Evolutionary conservation across 2,113 vertebrate genomes (phyloP), one percentile per base, ranked within the genome.

Genomic region (Heteronetta atricapilla): DNA sequence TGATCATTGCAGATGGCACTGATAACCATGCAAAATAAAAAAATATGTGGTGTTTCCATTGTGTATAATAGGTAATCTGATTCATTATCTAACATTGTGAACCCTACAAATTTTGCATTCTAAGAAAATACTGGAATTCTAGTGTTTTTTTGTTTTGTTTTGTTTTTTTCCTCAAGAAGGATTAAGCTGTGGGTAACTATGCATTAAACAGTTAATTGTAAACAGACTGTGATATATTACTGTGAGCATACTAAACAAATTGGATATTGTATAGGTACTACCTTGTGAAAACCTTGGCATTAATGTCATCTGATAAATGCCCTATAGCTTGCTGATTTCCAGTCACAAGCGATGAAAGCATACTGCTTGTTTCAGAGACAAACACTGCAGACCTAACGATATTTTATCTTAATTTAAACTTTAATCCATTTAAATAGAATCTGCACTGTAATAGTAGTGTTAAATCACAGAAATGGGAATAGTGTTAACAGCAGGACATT

Each of bases 381-480:
- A 96, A 86, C 94, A 87, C 62, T 31, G 93, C 69, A 73, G 72
- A 79, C 52, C 44, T 88, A 80, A 97, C 96, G 96, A 96, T 70
- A 96, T 95, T 95, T 96, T 95, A 92, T 95, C 89, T 96, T 97
- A 89, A 94, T 95, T 97, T 94, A 96, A 95, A 67, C 82, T 53
- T 70, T 96, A 97, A 97, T 95, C 73, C 79, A 86, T 96, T 98
- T 95, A 94, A 97, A 97, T 95, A 96, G 67, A 92, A 97, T 97
- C 88, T 95, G 86, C 90, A 90, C 90, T 90, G 92, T 97, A 98
- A 98, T 97, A 93, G 95, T 69, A 33, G 88, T 2, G 40, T 96
- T 98, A 97, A 98, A 97, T 97, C 96, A 97, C 87, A 96, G 95
- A 93, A 97, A 96, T 68, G 72, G 90, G 97, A 97, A 97, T 72